phyloP scores from a whole-genome alignment of 2,113 vertebrate species.

The Stercorarius parasiticus region DNA sequence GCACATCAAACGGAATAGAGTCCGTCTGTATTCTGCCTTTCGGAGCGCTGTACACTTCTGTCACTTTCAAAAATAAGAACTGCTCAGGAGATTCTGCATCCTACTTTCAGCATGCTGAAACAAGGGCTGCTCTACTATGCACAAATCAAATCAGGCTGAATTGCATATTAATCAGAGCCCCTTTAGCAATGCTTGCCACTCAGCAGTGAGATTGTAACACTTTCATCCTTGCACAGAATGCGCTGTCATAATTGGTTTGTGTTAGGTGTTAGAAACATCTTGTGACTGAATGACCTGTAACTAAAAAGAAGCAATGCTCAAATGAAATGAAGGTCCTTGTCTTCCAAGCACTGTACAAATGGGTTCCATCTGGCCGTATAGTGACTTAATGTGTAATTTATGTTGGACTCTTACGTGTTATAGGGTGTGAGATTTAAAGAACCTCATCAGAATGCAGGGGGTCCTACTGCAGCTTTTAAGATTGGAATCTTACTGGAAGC shows the following conservation, averaged over 20 bases:
- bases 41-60: not conserved
- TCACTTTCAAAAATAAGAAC: not conserved
- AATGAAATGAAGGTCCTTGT: slow-evolving; percentile 6
- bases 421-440: not conserved
- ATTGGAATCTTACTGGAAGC: not conserved
- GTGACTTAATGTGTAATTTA: slow-evolving; percentile 13
- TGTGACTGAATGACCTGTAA: slow-evolving; percentile 32
- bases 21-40: not conserved
- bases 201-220: not conserved
- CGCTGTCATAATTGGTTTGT: not conserved
- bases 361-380: slow-evolving; percentile 43
- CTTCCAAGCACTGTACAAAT: slow-evolving; percentile 15
- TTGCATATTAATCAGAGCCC: slow-evolving; percentile 23
- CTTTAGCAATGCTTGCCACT: not conserved
- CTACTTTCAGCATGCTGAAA: not conserved
- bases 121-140: slow-evolving; percentile 14
- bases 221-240: not conserved
- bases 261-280: slow-evolving; percentile 10
- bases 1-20: slow-evolving; percentile 53
- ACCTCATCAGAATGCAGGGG: not conserved
- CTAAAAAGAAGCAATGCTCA: not conserved
- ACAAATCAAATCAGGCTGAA: not conserved
- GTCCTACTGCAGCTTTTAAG: not conserved
- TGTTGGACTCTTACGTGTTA: not conserved
- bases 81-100: not conserved